These are phyloP conservation scores for Salpingus planirostris DNA, from an alignment of 2,888 invertebrate genomes.

Conservation along the genomic window DNA sequence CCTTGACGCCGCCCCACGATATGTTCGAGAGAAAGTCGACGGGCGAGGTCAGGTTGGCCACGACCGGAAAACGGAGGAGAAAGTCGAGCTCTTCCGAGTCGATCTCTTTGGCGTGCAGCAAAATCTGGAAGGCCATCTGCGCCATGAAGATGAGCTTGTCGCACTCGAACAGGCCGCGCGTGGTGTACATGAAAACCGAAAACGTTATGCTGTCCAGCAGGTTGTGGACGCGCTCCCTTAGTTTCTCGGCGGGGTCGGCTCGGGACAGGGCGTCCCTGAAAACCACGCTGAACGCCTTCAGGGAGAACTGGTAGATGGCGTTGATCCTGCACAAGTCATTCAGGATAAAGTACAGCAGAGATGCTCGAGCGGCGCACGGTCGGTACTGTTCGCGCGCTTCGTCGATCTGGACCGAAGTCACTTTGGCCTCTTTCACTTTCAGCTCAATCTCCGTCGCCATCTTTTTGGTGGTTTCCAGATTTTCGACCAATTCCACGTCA, in stretches of 20 bases:
- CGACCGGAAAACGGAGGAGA: constrained; percentile 73
- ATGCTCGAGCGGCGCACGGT: constrained; percentile 77
- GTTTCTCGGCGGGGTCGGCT: constrained; percentile 59
- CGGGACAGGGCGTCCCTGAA: constrained; percentile 74
- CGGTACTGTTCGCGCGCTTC: constrained; percentile 83
- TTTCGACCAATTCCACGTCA: constrained; percentile 82
- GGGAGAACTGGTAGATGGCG: constrained; percentile 90
- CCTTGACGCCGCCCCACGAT: constrained; percentile 86
- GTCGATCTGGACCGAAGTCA: constrained; percentile 81
- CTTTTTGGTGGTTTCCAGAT: constrained; percentile 86
- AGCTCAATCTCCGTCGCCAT: constrained; percentile 84
- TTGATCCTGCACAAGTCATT: constrained; percentile 89
- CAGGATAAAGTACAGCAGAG: constrained; percentile 85
- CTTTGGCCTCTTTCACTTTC: constrained; percentile 79
- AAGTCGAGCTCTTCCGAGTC: constrained; percentile 74
- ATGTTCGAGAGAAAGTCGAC: constrained; percentile 73
- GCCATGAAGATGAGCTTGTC: constrained; percentile 88
- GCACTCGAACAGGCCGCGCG: constrained; percentile 81
- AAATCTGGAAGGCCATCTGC: constrained; percentile 65
- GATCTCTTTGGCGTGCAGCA: constrained; percentile 57
- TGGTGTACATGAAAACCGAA: constrained; percentile 79
- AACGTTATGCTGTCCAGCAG: constrained; percentile 83
- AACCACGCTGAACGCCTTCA: constrained; percentile 88
- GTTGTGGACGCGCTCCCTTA: constrained; percentile 63
- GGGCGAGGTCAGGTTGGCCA: constrained; percentile 64